Evolutionary conservation across 2,888 invertebrate species (phyloP).

Genomic region (Periphyllus acericola): DNA sequence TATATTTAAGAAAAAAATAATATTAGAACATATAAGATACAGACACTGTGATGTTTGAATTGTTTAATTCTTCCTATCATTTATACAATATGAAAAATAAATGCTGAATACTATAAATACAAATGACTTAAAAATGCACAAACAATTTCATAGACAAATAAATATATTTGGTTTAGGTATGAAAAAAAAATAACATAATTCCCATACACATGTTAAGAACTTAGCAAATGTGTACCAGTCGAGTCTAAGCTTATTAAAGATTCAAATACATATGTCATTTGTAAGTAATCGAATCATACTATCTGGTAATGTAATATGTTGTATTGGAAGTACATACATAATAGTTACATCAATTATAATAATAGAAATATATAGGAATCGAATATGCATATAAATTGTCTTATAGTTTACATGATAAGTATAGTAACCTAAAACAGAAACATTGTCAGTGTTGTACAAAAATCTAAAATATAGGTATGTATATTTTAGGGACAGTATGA

Average conservation of each 20-base stretch:
- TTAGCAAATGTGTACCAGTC: neutral
- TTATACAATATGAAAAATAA: too few species aligned
- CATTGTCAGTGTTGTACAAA: neutral
- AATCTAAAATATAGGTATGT: slow-evolving; percentile 10
- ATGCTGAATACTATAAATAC: too few species aligned
- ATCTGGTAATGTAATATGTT: neutral
- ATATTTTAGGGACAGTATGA: neutral
- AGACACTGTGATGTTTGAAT: neutral
- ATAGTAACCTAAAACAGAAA: neutral
- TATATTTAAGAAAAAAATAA: too few species aligned
- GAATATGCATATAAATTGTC: slow-evolving; percentile 27
- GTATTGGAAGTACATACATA: neutral
- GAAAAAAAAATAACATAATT: neutral
- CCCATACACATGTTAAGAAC: neutral
- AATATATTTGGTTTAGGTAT: neutral
- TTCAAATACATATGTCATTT: neutral
- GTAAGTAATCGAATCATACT: neutral
- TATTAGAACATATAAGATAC: neutral
- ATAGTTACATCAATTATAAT: neutral
- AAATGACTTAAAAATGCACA: neutral
- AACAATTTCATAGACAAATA: neutral
- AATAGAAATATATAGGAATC: slow-evolving; percentile 42
- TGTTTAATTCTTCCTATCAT: neutral
- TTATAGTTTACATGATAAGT: neutral
- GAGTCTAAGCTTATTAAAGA: neutral